Percentiles rank a stretch among this genome's conserved stretches.
Conservation (phyloP, 1,140 invertebrate species). For the Homalodisca vitripennis region DNA sequence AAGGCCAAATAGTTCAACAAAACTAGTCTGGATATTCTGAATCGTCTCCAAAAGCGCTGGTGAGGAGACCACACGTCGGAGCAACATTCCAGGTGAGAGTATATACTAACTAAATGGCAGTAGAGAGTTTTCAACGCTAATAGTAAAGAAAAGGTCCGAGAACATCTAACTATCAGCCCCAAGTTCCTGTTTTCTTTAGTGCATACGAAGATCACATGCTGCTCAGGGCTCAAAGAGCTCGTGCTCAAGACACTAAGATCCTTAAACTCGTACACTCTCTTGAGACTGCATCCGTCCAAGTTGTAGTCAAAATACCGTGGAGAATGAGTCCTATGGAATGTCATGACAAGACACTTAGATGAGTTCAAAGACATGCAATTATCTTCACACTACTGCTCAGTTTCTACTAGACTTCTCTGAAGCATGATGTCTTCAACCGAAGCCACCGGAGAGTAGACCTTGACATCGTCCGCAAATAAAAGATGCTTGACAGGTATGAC, state of each 20-base stretch:
- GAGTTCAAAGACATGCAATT: neutral
- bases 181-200: neutral
- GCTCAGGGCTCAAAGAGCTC: neutral
- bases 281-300: neutral
- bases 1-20: neutral
- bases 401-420: neutral
- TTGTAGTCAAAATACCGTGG: neutral
- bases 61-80: neutral
- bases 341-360: neutral
- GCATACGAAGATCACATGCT: neutral
- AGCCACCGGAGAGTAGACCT: neutral
- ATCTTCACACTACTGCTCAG: neutral
- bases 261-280: neutral
- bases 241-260: neutral
- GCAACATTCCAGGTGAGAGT: constrained; percentile 2
- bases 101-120: neutral
- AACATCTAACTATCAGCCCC: neutral
- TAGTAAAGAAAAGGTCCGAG: neutral
- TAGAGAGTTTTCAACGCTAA: neutral
- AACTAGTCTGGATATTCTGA: neutral
- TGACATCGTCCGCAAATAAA: neutral
- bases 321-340: neutral
- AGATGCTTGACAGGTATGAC: neutral
- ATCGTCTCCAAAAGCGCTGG: neutral
- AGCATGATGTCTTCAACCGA: neutral